These are phyloP conservation scores for Daktulosphaira vitifoliae DNA, from an alignment of 1,140 invertebrate genomes.

Conservation along the genomic window DNA sequence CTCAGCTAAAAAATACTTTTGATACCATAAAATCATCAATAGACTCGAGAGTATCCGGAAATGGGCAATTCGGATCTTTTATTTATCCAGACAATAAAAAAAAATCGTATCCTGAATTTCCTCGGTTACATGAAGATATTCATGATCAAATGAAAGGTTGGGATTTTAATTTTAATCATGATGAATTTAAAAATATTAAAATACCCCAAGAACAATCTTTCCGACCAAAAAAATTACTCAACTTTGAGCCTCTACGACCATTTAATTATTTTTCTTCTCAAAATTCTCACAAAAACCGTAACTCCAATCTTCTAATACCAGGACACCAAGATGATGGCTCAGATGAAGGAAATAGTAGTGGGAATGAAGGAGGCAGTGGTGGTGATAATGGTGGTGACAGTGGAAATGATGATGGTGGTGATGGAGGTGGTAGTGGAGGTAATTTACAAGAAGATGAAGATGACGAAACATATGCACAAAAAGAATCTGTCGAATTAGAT, in stretches of 20 bases:
- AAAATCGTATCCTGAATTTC: neutral
- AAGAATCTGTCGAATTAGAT: neutral
- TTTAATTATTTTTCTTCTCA: neutral
- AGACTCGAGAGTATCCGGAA: slow-evolving; percentile 3
- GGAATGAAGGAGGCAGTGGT: neutral
- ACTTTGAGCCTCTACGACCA: slow-evolving; percentile 19
- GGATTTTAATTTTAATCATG: slow-evolving; percentile 3
- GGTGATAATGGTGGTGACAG: neutral
- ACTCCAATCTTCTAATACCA: neutral
- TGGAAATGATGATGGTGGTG: neutral
- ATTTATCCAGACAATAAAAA: neutral
- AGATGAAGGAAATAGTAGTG: neutral
- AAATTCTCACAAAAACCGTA: neutral
- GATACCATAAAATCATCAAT: neutral
- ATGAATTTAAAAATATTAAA: neutral
- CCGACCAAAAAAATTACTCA: neutral
- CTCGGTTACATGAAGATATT: neutral
- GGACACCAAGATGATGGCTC: slow-evolving; percentile 24
- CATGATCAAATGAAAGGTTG: neutral
- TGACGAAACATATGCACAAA: neutral
- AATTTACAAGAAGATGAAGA: neutral
- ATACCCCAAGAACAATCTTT: neutral
- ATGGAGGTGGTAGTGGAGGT: neutral
- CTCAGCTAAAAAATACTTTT: neutral
- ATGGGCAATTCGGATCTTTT: slow-evolving; percentile 6